phyloP scores from a whole-genome alignment of 2,113 vertebrate genomes.

The Sigmodon hispidus region DNA sequence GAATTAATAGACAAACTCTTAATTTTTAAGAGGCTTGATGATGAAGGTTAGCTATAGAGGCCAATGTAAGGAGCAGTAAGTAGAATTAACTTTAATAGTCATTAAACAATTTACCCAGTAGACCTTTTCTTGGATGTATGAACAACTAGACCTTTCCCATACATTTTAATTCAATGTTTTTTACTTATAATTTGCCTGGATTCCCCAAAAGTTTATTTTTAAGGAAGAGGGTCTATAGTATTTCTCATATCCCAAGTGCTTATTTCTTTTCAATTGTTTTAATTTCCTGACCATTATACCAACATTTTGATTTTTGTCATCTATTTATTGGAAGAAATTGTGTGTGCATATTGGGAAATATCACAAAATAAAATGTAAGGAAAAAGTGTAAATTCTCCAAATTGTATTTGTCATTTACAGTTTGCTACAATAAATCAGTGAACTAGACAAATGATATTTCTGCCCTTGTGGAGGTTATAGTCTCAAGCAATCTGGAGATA shows the following conservation, averaged over 20 bases:
- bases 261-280: not conserved
- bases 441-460: not conserved
- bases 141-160: not conserved
- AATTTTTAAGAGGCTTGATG: not conserved
- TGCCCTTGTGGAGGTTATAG: not conserved
- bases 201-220: not conserved
- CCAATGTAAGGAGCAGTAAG: not conserved
- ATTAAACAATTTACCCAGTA: not conserved
- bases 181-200: not conserved
- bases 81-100: not conserved
- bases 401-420: not conserved
- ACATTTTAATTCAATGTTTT: not conserved
- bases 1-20: not conserved
- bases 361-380: not conserved
- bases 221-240: not conserved
- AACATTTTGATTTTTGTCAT: not conserved
- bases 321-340: not conserved
- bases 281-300: not conserved
- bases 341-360: not conserved
- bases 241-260: not conserved
- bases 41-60: not conserved
- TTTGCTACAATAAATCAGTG: not conserved
- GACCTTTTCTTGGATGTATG: not conserved
- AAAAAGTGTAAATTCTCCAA: not conserved
- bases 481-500: slow-evolving; percentile 6